Evolutionary conservation across 64 coral and sea anemone species (phyloP), one percentile per base, ranked within the genome.

Genomic region (Acropora tenuis): DNA sequence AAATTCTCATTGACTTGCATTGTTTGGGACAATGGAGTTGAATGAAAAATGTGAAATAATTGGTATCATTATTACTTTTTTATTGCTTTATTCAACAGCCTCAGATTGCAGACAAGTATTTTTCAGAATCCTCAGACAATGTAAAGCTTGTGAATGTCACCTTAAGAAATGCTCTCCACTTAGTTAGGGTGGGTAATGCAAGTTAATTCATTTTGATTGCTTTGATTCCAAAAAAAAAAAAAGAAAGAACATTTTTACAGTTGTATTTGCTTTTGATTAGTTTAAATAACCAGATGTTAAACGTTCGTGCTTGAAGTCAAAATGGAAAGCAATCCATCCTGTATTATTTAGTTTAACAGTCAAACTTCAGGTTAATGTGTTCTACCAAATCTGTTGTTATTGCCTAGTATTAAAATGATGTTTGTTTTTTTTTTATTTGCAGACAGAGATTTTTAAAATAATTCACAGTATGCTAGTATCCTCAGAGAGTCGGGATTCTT

Each of bases 381-480:
- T 13, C 59, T 30, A 10, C 4, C 19, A 6, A 71, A 40, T 20
- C 18, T 71, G 9, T 71, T 20, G 6, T 4, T 71, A 30, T 30
- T 30, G 30, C 30, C 30, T 30, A 30, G 68, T 40, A 20, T 71
- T n/a, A 4, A 71, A 40, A 71, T 71, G 8, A 30, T 17, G 5
- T 30, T 3, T 10, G 9, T 71, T 71, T 71, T 71, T 71, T 71
- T 71, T 74, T 43, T 92, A 12, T 47, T 87, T 78, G 69, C 75
- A 99, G 97, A 80, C 45, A 61, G 97, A 99, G 41, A 71, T 99
- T 15, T 99, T 99, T 75, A 95, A 95, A 18, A 90, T 96, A 19
- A 96, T 90, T 8, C 97, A 99, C 47, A 94, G 94, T 86, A 86
- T 99, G 44, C 63, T 99, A 40, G 97, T 99, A 18, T 96, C 97